Evolutionary conservation across 2,888 invertebrate species (phyloP).

Genomic region (Limenitis camilla): DNA sequence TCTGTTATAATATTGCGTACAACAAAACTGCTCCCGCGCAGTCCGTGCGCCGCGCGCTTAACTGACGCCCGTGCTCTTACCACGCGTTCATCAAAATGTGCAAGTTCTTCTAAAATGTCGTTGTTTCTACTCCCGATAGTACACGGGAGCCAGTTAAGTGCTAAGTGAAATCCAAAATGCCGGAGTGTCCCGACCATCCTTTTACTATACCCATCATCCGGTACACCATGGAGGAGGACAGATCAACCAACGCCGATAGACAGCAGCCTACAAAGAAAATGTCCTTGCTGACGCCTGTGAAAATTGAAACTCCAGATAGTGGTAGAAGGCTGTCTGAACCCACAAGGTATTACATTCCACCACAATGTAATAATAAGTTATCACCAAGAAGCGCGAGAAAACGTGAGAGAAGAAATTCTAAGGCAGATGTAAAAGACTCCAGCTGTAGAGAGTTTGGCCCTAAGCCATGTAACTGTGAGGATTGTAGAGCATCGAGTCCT

Average conservation of each 20-base stretch:
- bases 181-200: constrained; percentile 64
- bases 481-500: constrained; percentile 71
- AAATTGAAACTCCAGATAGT: constrained; percentile 62
- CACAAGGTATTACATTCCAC: constrained; percentile 60
- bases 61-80: constrained; percentile 36
- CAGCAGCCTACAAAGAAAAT: constrained; percentile 60
- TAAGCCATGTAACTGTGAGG: constrained; percentile 65
- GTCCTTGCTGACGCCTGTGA: constrained; percentile 60
- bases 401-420: constrained; percentile 55
- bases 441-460: constrained; percentile 50
- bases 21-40: constrained; percentile 24
- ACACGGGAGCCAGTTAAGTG: constrained; percentile 33
- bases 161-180: constrained; percentile 58
- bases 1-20: constrained; percentile 14
- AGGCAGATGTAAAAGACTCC: constrained; percentile 44
- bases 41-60: constrained; percentile 35
- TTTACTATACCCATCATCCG: constrained; percentile 66
- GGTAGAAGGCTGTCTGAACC: constrained; percentile 61
- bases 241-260: constrained; percentile 39
- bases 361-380: constrained; percentile 63
- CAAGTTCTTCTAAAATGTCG: constrained; percentile 39
- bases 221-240: constrained; percentile 68
- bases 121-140: constrained; percentile 34
- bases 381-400: constrained; percentile 64
- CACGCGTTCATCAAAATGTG: constrained; percentile 26